Percentiles rank a stretch among this genome's conserved stretches.
Conservation (phyloP, 2,113 vertebrate species). For the Apodemus sylvaticus region DNA sequence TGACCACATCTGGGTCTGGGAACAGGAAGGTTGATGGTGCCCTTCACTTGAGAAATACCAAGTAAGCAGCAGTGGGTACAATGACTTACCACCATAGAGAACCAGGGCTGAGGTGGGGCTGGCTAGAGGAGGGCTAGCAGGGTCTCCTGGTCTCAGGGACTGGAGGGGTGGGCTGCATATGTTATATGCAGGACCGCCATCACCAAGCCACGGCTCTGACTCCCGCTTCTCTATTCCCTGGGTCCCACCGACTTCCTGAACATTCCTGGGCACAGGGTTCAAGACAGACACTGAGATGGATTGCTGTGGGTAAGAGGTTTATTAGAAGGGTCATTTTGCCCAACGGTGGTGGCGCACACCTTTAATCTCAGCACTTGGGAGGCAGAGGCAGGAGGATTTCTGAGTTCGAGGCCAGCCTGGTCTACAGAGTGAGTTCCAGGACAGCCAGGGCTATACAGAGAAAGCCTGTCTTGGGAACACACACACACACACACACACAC, state of each 20-base stretch:
- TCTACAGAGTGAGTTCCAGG: too few relatives aligned
- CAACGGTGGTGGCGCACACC: too few relatives aligned
- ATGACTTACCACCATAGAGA: not conserved
- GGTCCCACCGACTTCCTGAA: not conserved
- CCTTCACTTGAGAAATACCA: not conserved
- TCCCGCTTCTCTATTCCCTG: not conserved
- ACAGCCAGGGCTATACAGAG: too few relatives aligned
- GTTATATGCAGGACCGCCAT: not conserved
- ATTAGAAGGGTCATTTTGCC: not conserved
- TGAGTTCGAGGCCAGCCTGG: too few relatives aligned
- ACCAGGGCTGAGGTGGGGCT: not conserved
- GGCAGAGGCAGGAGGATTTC: too few relatives aligned
- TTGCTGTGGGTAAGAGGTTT: not conserved
- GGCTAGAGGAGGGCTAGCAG: not conserved
- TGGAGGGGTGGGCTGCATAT: rapidly evolving
- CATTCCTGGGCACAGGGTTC: not conserved
- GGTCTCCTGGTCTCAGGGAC: not conserved
- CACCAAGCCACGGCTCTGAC: not conserved
- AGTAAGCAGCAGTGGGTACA: not conserved
- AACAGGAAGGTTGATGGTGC: not conserved
- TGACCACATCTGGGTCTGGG: not conserved
- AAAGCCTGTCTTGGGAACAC: too few relatives aligned
- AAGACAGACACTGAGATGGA: not conserved
- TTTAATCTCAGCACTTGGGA: too few relatives aligned
- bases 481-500: too few relatives aligned